phyloP scores from a whole-genome alignment of 2,888 invertebrate species.

The Idaea dimidiata region DNA sequence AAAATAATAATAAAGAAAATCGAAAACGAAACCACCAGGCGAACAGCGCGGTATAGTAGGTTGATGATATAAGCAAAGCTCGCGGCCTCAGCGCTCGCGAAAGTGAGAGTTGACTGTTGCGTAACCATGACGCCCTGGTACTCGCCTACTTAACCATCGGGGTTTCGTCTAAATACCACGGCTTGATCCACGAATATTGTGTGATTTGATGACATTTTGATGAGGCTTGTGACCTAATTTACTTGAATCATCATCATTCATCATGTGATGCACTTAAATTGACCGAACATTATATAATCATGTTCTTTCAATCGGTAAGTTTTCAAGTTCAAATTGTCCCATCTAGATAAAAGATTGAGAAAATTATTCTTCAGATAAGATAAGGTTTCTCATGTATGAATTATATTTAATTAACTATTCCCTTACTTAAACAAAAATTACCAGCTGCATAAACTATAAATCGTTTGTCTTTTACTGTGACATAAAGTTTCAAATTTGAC shows the following conservation, averaged over 20 bases:
- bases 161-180: slow-evolving; percentile 33
- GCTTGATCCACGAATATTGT: neutral
- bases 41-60: slow-evolving; percentile 45
- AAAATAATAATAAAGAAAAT: slow-evolving; percentile 12
- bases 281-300: no score
- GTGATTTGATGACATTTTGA: neutral
- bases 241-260: neutral
- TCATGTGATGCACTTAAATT: no score
- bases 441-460: no score
- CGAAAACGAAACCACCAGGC: slow-evolving; percentile 46
- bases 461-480: no score
- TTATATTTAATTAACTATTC: no score
- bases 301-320: no score
- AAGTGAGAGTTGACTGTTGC: slow-evolving; percentile 76
- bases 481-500: no score
- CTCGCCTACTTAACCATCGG: slow-evolving; percentile 37
- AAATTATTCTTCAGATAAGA: no score
- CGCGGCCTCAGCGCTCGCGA: slow-evolving; percentile 61
- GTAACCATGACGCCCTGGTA: slow-evolving; percentile 71
- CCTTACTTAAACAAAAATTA: no score
- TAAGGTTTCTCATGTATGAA: no score
- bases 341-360: no score
- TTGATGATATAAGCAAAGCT: slow-evolving; percentile 63
- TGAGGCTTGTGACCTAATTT: neutral
- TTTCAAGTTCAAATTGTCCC: no score